phyloP scores from a whole-genome alignment of 2,888 invertebrate genomes.

The Orthosia incerta region DNA sequence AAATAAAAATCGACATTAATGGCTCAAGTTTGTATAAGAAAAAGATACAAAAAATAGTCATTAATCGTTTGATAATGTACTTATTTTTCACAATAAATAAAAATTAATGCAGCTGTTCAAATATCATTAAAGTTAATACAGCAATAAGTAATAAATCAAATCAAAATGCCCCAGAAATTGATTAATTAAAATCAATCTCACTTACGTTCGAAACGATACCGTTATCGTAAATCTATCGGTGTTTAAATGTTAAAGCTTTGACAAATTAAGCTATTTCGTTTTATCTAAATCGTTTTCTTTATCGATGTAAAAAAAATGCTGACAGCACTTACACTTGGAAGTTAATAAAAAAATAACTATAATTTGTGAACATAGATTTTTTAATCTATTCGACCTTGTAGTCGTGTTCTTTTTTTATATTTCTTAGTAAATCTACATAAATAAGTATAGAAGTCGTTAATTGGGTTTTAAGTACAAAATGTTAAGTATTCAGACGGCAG shows the following conservation, averaged over 20 bases:
- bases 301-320: slow-evolving; percentile 50
- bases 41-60: slow-evolving; percentile 5
- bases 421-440: background rate
- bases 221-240: slow-evolving; percentile 63
- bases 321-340: slow-evolving; percentile 45
- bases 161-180: slow-evolving; percentile 59
- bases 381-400: slow-evolving; percentile 23
- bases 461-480: slow-evolving; percentile 14
- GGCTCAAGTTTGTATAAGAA: slow-evolving; percentile 17
- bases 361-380: slow-evolving; percentile 28
- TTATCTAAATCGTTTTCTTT: slow-evolving; percentile 60
- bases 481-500: slow-evolving; percentile 12
- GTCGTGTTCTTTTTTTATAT: slow-evolving; percentile 2
- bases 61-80: background rate
- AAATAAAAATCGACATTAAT: slow-evolving; percentile 32
- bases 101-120: slow-evolving; percentile 35
- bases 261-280: slow-evolving; percentile 66
- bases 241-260: slow-evolving; percentile 62
- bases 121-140: slow-evolving; percentile 56
- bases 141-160: slow-evolving; percentile 59
- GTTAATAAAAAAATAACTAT: slow-evolving; percentile 13
- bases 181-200: slow-evolving; percentile 64
- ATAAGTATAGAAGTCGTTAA: slow-evolving; percentile 15
- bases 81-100: slow-evolving; percentile 20
- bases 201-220: slow-evolving; percentile 48